Percentiles rank a stretch among this genome's conserved stretches.
These are phyloP conservation scores for cattle (Bos taurus) DNA, from an alignment of 2,113 vertebrate species.

Conservation along the genomic window ARS-UCD2.0 NC_037346.1:57951001-57951500, in stretches of 20 bases:
- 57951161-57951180: background rate
- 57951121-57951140: background rate
- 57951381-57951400: conserved; percentile 8
- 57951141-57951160: background rate
- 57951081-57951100: background rate
- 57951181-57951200: background rate
- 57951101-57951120: background rate
- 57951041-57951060: background rate
- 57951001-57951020: background rate
- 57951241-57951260: accelerated
- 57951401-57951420: background rate
- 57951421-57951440: background rate
- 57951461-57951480: background rate
- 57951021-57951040: background rate
- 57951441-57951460: background rate
- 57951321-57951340: conserved; percentile 54
- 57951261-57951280: background rate
- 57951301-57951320: background rate
- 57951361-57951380: background rate
- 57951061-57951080: background rate
- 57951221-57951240: background rate
- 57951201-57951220: accelerated
- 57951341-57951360: background rate
- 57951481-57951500: background rate
- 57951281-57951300: accelerated